Evolutionary conservation across 2,888 invertebrate genomes (phyloP).

Genomic region (Coremacera marginata): DNA sequence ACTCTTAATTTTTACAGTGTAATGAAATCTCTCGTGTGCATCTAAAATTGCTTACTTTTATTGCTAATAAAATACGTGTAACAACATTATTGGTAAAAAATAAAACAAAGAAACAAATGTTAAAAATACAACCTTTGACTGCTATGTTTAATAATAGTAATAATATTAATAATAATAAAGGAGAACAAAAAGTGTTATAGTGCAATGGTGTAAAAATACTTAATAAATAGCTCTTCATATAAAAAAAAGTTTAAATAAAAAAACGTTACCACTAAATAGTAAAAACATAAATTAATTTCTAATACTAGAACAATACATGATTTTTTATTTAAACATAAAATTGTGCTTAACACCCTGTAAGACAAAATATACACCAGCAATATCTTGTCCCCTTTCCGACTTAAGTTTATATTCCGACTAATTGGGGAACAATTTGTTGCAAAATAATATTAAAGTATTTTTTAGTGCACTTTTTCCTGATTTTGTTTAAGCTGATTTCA

Average conservation of each 20-base stretch:
- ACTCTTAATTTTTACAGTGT: constrained; percentile 11
- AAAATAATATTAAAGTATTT: constrained; percentile 31
- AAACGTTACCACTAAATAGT: not conserved
- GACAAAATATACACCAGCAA: not conserved
- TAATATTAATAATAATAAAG: too few relatives aligned
- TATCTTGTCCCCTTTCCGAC: not conserved
- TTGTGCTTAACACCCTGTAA: not conserved
- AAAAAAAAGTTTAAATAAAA: not conserved
- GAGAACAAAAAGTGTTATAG: not conserved
- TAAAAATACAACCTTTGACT: constrained; percentile 22
- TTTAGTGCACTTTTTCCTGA: constrained; percentile 28
- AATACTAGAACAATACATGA: not conserved
- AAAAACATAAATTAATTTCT: too few relatives aligned
- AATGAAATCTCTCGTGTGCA: constrained; percentile 2
- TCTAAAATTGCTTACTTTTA: constrained; percentile 9
- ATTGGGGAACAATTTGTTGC: not conserved
- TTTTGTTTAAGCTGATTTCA: constrained; percentile 38
- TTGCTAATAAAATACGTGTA: not conserved
- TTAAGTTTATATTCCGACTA: not conserved
- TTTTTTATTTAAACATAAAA: not conserved
- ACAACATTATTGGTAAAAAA: not conserved
- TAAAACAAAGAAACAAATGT: constrained; percentile 16
- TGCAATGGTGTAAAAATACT: constrained; percentile 13
- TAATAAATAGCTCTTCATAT: not conserved
- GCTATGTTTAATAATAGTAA: too few relatives aligned